Evolutionary conservation across 1,140 invertebrate species (phyloP).

Genomic region (Bilobella aurantiaca): DNA sequence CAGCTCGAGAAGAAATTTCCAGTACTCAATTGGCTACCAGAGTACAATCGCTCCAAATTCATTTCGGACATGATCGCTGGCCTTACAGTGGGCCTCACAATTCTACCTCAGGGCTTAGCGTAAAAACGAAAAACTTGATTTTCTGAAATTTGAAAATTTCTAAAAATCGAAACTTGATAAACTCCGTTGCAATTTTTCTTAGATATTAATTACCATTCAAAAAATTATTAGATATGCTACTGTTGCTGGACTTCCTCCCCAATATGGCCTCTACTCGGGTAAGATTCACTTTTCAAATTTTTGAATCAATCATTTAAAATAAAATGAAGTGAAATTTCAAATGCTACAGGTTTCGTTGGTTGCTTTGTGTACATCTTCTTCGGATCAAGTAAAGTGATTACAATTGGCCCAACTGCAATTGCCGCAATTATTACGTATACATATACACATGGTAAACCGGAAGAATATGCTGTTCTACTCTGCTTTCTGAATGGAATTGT

Average conservation of each 20-base stretch:
- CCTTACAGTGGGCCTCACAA: constrained; percentile 46
- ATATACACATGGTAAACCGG: constrained; percentile 53
- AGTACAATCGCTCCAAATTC: constrained; percentile 37
- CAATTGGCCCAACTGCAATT: constrained; percentile 70
- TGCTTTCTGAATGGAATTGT: constrained; percentile 67
- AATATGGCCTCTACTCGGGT: constrained; percentile 82
- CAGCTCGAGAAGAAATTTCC: constrained; percentile 31
- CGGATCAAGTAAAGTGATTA: constrained; percentile 81
- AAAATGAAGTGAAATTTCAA: too few relatives aligned
- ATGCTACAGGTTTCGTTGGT: constrained; percentile 57
- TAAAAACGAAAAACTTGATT: too few relatives aligned
- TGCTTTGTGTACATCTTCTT: constrained; percentile 82
- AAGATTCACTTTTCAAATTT: neutral
- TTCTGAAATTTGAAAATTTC: too few relatives aligned
- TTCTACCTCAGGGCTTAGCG: constrained; percentile 55
- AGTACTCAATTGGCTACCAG: constrained; percentile 37
- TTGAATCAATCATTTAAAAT: neutral
- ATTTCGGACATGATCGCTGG: constrained; percentile 46
- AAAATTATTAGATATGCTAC: neutral
- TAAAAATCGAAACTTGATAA: too few relatives aligned
- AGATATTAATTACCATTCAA: neutral
- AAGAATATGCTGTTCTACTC: constrained; percentile 66
- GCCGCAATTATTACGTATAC: constrained; percentile 69
- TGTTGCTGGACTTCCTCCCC: constrained; percentile 30
- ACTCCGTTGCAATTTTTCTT: constrained; percentile 3